Conservation (phyloP, 1,140 invertebrate genomes). For the Drosophila aff. region DNA sequence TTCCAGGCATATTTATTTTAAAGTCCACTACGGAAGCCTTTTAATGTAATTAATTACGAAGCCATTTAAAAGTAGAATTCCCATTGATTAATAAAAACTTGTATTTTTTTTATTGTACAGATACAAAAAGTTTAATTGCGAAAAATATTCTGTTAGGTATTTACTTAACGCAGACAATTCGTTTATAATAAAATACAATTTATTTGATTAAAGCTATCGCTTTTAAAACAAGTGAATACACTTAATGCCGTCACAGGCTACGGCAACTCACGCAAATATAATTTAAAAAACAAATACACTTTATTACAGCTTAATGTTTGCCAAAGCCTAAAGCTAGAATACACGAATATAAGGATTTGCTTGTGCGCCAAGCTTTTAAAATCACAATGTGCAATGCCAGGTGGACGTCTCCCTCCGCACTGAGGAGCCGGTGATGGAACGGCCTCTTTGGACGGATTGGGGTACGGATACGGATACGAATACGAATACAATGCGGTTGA, state of each 20-base stretch:
- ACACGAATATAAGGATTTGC: constrained; percentile 25
- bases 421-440: not conserved
- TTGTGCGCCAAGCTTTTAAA: constrained; percentile 24
- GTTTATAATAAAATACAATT: not conserved
- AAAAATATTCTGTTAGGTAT: not conserved
- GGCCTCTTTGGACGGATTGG: constrained; percentile 7
- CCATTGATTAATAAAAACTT: not conserved
- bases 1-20: constrained; percentile 2
- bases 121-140: not conserved
- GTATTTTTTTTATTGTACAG: not conserved
- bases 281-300: constrained; percentile 15
- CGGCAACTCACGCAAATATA: constrained; percentile 7
- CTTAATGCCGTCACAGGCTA: not conserved
- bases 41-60: not conserved
- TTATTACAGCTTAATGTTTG: constrained; percentile 22
- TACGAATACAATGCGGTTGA: constrained; percentile 22
- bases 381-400: constrained; percentile 48
- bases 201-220: not conserved
- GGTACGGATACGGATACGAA: constrained; percentile 4
- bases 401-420: not conserved
- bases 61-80: too few relatives aligned
- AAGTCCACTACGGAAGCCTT: not conserved
- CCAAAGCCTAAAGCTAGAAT: constrained; percentile 13
- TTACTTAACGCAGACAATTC: not conserved
- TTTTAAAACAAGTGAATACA: not conserved